phyloP scores from a whole-genome alignment of 2,797 vertebrate genomes.

The Neosalanx taihuensis region DNA sequence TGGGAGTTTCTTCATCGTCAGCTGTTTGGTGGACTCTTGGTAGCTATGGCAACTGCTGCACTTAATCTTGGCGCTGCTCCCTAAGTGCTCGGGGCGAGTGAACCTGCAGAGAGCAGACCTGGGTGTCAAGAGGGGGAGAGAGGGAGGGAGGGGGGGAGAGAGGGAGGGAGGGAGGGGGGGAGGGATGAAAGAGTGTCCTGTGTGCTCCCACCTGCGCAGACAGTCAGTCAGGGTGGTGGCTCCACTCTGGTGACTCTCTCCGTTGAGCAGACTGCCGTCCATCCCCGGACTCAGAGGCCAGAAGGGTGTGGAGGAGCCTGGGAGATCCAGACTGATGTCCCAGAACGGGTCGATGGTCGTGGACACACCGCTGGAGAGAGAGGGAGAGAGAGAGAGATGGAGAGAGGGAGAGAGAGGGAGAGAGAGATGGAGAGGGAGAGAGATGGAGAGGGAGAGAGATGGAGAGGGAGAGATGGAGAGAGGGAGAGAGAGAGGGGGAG shows the following conservation, averaged over 20 bases:
- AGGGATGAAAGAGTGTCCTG: not conserved
- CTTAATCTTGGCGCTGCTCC: slow-evolving; percentile 90
- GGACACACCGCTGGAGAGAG: slow-evolving; percentile 84
- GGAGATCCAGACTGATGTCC: slow-evolving; percentile 98
- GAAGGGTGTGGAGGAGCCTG: slow-evolving; percentile 95
- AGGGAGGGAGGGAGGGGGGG: not conserved
- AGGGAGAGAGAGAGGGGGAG: too few species aligned
- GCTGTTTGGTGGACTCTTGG: slow-evolving; percentile 90
- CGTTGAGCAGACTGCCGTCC: slow-evolving; percentile 89
- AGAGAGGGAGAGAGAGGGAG: not conserved
- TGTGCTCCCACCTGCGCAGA: slow-evolving; percentile 83
- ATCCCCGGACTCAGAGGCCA: slow-evolving; percentile 96
- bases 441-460: not conserved
- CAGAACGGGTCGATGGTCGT: slow-evolving; percentile 99
- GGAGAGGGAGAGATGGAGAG: too few species aligned
- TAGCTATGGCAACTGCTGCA: slow-evolving; percentile 92
- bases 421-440: not conserved
- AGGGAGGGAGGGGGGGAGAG: not conserved
- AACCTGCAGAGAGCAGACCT: slow-evolving; percentile 65
- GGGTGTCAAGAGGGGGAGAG: not conserved
- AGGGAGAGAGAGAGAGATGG: not conserved
- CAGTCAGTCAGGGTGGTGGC: slow-evolving; percentile 98
- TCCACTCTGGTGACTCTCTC: slow-evolving; percentile 89
- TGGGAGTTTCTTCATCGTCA: slow-evolving; percentile 90
- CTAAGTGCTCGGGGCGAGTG: slow-evolving; percentile 86